Base-by-base conservation (phyloP, 2,888 invertebrate genomes). In the Melangyna quadrimaculata region DNA sequence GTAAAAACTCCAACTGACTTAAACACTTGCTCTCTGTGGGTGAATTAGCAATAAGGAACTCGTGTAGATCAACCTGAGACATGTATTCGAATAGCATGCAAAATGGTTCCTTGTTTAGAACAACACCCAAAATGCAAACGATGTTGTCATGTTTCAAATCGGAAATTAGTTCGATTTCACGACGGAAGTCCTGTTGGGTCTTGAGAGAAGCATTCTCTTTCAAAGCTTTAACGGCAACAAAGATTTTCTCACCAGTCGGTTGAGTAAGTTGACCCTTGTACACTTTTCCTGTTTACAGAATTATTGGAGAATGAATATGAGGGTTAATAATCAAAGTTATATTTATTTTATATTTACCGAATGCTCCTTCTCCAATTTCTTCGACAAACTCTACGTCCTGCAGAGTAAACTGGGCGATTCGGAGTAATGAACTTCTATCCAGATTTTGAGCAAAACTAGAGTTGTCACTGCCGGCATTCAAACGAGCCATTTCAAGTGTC, bases 1-100 rank as follows among this genome's bases (percentile, higher is more conserved):
- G 96, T 79, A 99, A 93, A 92, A 99, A 96, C 89, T 99, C 97
- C 89, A 95, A 93, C 81, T 96, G 95, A n/a, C 95, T 95, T 69
- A 98, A 92, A 22, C 95, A 94, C 89, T 95, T 96, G 3, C 95
- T 96, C 86, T 96, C 96, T 75, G 95, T 95, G 1, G 98, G 98
- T 0, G 98, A 98, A 90, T 98, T 96, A 2, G 95, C 94, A 90
- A 98, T 96, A 24, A 99, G 93, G 92, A 98, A 99, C 92, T 99
- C 99, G 90, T 99, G 99, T 70, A 99, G 93, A 92, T 99, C 99
- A 0, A 99, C 99, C 91, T 98, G 95, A 0, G 97, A 96, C 98
- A 99, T 99, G 91, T 97, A 98, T 92, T 99, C 99, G 92, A 99
- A 99, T 24, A 99, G 93, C 97, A 99, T 98, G 90, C 98, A 98